Percentiles rank a stretch among this genome's conserved stretches.
These are phyloP conservation scores for Luidia sarsii DNA, from an alignment of 53 echinoderm and acorn worm genomes.

Conservation along the genomic window DNA sequence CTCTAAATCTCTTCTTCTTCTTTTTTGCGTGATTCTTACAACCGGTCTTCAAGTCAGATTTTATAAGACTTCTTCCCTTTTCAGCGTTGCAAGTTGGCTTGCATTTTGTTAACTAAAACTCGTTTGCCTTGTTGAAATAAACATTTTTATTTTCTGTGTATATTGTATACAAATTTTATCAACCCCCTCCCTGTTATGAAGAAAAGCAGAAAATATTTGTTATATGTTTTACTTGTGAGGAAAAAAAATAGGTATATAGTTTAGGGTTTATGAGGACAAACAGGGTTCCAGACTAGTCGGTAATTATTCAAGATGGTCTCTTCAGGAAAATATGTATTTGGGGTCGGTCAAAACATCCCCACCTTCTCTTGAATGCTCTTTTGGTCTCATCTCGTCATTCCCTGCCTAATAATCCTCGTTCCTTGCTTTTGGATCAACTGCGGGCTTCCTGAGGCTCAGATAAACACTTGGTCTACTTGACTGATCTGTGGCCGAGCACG, in stretches of 20 bases:
- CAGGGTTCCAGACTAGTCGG: slow-evolving; percentile 26
- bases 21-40: too few relatives aligned
- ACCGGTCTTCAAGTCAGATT: too few relatives aligned
- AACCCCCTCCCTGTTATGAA: background rate
- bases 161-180: background rate
- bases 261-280: background rate
- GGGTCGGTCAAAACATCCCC: background rate
- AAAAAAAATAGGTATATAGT: background rate
- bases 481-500: too few relatives aligned
- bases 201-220: background rate
- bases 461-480: too few relatives aligned
- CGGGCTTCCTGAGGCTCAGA: too few relatives aligned
- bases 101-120: background rate
- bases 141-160: background rate
- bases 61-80: too few relatives aligned
- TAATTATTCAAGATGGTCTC: background rate
- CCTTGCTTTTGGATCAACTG: background rate
- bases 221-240: background rate
- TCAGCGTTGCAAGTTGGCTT: too few relatives aligned
- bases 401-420: background rate
- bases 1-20: too few relatives aligned
- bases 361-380: background rate
- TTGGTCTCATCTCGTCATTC: too few relatives aligned
- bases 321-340: too few relatives aligned
- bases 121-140: background rate